Percentiles rank a stretch among this genome's conserved stretches.
phyloP scores from a whole-genome alignment of 2,888 invertebrate genomes.

The Perizoma affinitatum region DNA sequence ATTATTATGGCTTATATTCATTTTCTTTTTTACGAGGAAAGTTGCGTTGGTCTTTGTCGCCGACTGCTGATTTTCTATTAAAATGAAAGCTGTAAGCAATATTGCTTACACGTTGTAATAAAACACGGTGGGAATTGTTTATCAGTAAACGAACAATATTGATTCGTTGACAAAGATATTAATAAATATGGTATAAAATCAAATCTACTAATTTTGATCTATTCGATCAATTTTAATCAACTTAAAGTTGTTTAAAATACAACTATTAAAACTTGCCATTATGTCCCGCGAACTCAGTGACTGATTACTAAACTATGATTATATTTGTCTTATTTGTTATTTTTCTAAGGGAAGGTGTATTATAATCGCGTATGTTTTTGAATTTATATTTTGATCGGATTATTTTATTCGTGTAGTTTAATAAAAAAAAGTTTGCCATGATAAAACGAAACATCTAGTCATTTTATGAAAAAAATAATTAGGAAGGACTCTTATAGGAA shows the following conservation, averaged over 20 bases:
- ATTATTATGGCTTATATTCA: constrained; percentile 26
- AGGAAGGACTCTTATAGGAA: constrained; percentile 58
- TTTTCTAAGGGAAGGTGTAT: constrained; percentile 46
- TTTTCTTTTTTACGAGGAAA: constrained; percentile 28
- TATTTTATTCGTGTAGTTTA: constrained; percentile 27
- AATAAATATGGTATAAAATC: constrained; percentile 27
- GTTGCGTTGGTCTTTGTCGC: constrained; percentile 32
- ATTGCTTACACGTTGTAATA: constrained; percentile 12
- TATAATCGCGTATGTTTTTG: constrained; percentile 49
- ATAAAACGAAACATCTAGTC: constrained; percentile 68
- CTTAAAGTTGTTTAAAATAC: too few species aligned
- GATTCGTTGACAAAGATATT: constrained; percentile 31
- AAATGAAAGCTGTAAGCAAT: constrained; percentile 6
- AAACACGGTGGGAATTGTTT: constrained; percentile 23
- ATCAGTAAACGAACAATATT: constrained; percentile 19
- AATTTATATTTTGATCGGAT: constrained; percentile 29
- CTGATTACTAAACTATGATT: constrained; percentile 42
- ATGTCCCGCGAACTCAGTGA: constrained; percentile 52
- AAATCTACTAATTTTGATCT: too few species aligned
- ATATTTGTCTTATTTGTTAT: constrained; percentile 35
- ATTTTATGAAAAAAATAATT: constrained; percentile 70
- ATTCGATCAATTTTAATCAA: too few species aligned
- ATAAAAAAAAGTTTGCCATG: constrained; percentile 62
- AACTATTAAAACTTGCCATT: constrained; percentile 53
- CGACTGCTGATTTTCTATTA: constrained; percentile 11